Evolutionary conservation across 2,113 vertebrate genomes (phyloP).

Genomic region (Oreochromis niloticus): DNA sequence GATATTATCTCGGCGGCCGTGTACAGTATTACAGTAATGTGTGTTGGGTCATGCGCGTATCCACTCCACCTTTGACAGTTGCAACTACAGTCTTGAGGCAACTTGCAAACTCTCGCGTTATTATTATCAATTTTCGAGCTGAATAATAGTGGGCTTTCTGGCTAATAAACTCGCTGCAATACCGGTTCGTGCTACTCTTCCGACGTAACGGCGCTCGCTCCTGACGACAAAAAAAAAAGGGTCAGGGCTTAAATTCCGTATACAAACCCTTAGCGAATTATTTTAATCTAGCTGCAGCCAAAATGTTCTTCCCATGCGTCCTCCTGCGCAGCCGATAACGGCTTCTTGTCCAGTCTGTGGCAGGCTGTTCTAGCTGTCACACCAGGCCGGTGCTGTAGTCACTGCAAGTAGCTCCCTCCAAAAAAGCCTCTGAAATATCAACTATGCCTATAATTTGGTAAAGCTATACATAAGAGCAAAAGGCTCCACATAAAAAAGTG

Average conservation of each 20-base stretch:
- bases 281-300: conserved; percentile 3
- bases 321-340: background rate
- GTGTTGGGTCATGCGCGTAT: conserved; percentile 73
- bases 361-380: background rate
- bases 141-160: conserved; percentile 44
- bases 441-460: background rate
- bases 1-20: conserved; percentile 71
- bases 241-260: conserved; percentile 58
- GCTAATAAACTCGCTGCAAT: conserved; percentile 57
- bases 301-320: background rate
- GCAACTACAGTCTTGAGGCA: conserved; percentile 71
- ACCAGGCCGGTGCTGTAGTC: conserved; percentile 3
- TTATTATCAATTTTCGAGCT: conserved; percentile 61
- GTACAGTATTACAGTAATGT: conserved; percentile 74
- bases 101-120: conserved; percentile 81
- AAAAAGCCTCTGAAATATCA: background rate
- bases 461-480: background rate
- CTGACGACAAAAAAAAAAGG: conserved; percentile 48
- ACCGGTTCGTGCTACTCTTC: conserved; percentile 55
- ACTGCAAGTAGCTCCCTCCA: background rate
- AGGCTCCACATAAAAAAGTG: background rate
- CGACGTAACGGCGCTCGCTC: conserved; percentile 68
- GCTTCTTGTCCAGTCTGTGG: background rate
- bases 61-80: conserved; percentile 83
- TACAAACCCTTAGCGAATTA: conserved; percentile 40